phyloP scores from a whole-genome alignment of 2,888 invertebrate species.

The Eupsilia transversa region DNA sequence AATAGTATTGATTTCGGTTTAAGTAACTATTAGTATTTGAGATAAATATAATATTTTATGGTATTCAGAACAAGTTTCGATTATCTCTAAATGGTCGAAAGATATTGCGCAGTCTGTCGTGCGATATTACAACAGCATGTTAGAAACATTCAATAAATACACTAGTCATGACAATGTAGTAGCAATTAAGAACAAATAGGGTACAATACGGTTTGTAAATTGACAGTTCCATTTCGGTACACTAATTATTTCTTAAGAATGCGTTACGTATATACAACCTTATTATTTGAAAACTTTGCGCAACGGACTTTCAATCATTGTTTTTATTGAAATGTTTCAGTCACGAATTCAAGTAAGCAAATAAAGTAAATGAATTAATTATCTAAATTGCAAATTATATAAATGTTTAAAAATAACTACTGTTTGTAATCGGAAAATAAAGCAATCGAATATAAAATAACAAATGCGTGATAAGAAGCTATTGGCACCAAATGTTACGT shows the following conservation, averaged over 20 bases:
- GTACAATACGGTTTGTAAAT: constrained; percentile 53
- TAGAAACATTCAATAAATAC: constrained; percentile 74
- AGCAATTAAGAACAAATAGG: constrained; percentile 70
- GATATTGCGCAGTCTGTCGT: constrained; percentile 68
- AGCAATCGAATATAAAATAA: constrained; percentile 27
- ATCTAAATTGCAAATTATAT: constrained; percentile 1
- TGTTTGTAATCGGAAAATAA: constrained; percentile 19
- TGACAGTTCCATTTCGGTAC: constrained; percentile 51
- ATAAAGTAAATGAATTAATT: constrained; percentile 18
- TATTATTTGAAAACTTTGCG: constrained; percentile 20
- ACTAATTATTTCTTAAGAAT: constrained; percentile 51
- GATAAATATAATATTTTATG: constrained; percentile 46
- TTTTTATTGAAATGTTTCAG: background rate
- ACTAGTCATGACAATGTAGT: constrained; percentile 69
- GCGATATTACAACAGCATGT: constrained; percentile 68
- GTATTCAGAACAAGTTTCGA: constrained; percentile 69
- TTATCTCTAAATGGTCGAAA: constrained; percentile 69
- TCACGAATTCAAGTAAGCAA: constrained; percentile 18
- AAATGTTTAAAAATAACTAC: constrained; percentile 8
- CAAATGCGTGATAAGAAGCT: constrained; percentile 46
- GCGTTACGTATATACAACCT: constrained; percentile 5
- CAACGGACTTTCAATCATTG: constrained; percentile 9
- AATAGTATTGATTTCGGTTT: constrained; percentile 15
- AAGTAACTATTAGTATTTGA: constrained; percentile 33
- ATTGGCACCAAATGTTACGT: constrained; percentile 47